Percentiles rank a stretch among this genome's conserved stretches.
These are phyloP conservation scores for Bolinopsis microptera DNA, from an alignment of 37 sponge, comb jelly and placozoan species.

Conservation along the genomic window DNA sequence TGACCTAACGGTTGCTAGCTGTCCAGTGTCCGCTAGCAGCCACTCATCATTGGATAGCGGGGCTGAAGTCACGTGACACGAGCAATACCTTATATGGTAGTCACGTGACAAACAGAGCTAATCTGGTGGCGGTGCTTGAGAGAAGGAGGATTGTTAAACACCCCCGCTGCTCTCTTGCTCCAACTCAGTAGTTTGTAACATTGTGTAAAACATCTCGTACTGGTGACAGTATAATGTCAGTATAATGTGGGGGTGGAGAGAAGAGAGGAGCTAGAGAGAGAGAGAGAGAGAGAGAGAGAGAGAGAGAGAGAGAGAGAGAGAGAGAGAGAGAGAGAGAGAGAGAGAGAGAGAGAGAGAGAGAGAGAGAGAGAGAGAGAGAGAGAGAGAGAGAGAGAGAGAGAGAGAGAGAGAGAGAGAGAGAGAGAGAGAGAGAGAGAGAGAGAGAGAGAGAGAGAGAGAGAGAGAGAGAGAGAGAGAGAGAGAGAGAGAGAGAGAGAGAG, in stretches of 20 bases:
- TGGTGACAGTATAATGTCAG: no score
- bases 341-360: constrained; percentile 7
- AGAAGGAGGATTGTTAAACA: neutral
- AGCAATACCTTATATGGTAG: no score
- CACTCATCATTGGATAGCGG: neutral
- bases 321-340: constrained; percentile 7
- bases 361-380: constrained; percentile 7
- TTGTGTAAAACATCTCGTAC: no score
- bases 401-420: no score
- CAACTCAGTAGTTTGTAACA: no score
- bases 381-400: constrained; percentile 6
- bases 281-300: constrained; percentile 7
- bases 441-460: no score
- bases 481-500: no score
- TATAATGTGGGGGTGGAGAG: neutral
- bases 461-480: no score
- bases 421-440: no score
- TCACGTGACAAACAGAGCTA: no score
- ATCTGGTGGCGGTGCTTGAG: constrained; percentile 50
- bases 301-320: constrained; percentile 7
- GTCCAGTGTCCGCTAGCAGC: neutral
- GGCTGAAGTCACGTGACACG: constrained; percentile 2
- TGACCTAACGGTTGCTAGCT: neutral
- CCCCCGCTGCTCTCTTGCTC: neutral
- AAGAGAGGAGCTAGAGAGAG: no score